phyloP scores from a whole-genome alignment of 2,888 invertebrate genomes.

The Poecilus cupreus region DNA sequence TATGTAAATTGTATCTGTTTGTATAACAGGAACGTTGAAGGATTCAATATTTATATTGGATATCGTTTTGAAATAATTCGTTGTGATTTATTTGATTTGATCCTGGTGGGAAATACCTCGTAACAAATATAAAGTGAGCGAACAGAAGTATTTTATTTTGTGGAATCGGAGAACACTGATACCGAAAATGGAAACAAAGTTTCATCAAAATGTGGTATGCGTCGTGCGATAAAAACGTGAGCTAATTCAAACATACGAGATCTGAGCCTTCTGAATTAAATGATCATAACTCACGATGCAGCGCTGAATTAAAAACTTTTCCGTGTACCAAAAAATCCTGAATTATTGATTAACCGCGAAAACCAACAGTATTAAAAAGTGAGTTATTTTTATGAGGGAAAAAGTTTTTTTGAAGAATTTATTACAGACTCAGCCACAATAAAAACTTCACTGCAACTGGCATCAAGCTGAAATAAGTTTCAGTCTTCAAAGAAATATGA shows the following conservation, averaged over 20 bases:
- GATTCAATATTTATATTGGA: neutral
- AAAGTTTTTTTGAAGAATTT: conserved; percentile 47
- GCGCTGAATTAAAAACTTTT: conserved; percentile 54
- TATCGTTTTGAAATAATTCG: neutral
- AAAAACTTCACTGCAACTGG: conserved; percentile 38
- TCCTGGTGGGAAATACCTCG: neutral
- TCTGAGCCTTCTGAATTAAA: conserved; percentile 44
- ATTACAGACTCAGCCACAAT: conserved; percentile 43
- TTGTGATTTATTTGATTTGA: conserved; percentile 15
- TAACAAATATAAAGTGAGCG: neutral
- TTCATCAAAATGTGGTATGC: conserved; percentile 39
- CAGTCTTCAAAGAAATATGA: conserved; percentile 28
- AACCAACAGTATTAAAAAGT: conserved; percentile 52
- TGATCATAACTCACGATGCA: conserved; percentile 53
- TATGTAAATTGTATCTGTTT: no score
- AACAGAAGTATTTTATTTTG: neutral
- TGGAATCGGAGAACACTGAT: neutral
- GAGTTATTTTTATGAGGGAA: conserved; percentile 53
- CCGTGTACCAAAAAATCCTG: conserved; percentile 55
- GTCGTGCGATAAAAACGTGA: conserved; percentile 42
- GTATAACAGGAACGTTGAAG: neutral
- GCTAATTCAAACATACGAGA: conserved; percentile 52
- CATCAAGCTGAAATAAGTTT: conserved; percentile 16
- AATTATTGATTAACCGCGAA: conserved; percentile 55
- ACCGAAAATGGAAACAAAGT: neutral